Percentiles rank a stretch among this genome's conserved stretches.
These are phyloP conservation scores for Hermaeophaga mercurialis DNA, from an alignment of 2,888 invertebrate species.

Conservation along the genomic window DNA sequence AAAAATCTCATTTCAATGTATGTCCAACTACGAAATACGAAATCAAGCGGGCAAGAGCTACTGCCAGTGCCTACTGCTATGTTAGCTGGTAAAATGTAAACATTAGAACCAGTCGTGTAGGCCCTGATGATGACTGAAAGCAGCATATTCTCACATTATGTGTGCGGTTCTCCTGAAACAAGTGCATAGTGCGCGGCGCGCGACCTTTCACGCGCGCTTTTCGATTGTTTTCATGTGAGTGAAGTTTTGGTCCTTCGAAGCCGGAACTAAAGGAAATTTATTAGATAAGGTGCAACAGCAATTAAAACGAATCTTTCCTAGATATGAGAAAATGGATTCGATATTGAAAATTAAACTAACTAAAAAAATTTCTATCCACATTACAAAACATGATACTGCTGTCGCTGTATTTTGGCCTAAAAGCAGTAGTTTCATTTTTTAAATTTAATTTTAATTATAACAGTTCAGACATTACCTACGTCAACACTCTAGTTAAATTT, in stretches of 20 bases:
- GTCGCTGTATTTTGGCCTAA: no score
- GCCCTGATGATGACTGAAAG: slow-evolving; percentile 18
- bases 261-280: no score
- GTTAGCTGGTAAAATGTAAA: slow-evolving; percentile 27
- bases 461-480: no score
- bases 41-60: slow-evolving; percentile 11
- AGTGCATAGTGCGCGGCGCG: slow-evolving; percentile 19
- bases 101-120: slow-evolving; percentile 29
- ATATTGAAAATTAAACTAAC: no score
- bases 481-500: no score
- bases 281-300: no score
- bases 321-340: no score
- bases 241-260: not conserved
- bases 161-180: slow-evolving; percentile 15
- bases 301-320: no score
- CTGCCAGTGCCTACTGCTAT: slow-evolving; percentile 12
- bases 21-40: slow-evolving; percentile 3
- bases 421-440: no score
- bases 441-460: no score
- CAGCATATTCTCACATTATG: slow-evolving; percentile 30
- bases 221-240: slow-evolving; percentile 7
- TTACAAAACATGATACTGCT: no score
- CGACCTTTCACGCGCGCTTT: slow-evolving; percentile 6
- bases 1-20: slow-evolving; percentile 17
- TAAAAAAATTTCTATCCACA: no score